Evolutionary conservation across 2,888 invertebrate genomes (phyloP).

Genomic region (Elaeidobius kamerunicus): DNA sequence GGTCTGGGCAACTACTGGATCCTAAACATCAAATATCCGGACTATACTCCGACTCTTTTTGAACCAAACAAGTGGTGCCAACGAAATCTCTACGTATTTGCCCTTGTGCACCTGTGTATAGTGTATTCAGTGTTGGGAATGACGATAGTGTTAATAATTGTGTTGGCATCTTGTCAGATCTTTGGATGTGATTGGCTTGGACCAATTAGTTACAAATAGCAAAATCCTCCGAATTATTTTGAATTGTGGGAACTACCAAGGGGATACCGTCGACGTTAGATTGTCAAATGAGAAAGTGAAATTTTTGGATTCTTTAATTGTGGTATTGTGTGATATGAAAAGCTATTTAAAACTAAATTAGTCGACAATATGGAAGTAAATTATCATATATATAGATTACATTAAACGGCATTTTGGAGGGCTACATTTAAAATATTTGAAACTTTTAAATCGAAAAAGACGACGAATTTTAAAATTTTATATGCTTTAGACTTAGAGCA

Average conservation of each 20-base stretch:
- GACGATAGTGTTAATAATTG: conserved; percentile 57
- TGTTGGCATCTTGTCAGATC: conserved; percentile 65
- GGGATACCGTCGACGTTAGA: conserved; percentile 43
- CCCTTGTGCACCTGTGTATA: conserved; percentile 68
- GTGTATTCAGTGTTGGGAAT: conserved; percentile 63
- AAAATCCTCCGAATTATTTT: conserved; percentile 47
- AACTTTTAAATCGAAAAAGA: no score
- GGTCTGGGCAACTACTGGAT: conserved; percentile 79
- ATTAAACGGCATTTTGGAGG: no score
- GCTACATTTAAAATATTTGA: no score
- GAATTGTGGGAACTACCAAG: conserved; percentile 47
- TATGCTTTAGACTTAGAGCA: no score
- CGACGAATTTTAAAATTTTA: no score
- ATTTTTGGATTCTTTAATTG: no score
- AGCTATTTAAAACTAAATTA: no score
- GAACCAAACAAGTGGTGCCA: conserved; percentile 80
- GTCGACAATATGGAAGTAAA: neutral
- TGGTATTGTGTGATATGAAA: no score
- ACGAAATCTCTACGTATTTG: conserved; percentile 72
- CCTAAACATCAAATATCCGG: conserved; percentile 71
- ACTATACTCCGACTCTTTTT: conserved; percentile 67
- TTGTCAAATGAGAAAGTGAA: no score
- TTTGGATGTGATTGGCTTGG: conserved; percentile 70
- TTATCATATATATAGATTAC: neutral
- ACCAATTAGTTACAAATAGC: conserved; percentile 63